Evolutionary conservation across 2,113 vertebrate species (phyloP), one percentile per base, ranked within the genome.

Genomic region (Mirounga angustirostris): DNA sequence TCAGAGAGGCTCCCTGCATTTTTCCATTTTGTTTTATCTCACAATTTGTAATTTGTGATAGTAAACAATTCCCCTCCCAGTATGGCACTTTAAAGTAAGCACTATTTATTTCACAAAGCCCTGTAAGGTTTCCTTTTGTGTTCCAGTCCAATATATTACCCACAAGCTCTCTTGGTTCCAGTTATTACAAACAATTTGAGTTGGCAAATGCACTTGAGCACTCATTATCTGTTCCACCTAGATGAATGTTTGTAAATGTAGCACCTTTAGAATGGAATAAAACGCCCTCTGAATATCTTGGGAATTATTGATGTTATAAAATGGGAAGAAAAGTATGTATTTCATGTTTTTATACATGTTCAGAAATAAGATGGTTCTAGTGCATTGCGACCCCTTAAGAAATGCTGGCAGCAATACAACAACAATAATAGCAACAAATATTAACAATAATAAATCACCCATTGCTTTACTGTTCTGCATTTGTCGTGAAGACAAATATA

Each of bases 1-100:
- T 96, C 83, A 86, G 90, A 54, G 46, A 85, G 76, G 24, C 24
- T 81, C 24, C 58, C 52, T 84, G 33, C 52, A 90, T 93, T 71
- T 79, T 88, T 56, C 46, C 71, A 33, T 92, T 96, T 96, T 74
- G 56, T 94, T 94, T 94, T 21, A 50, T 59, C 63, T 97, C 36
- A 56, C 95, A 78, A 46, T 71, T 91, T 92, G 26, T 88, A 84
- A 96, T 36, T 94, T 4, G 0, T 46, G 63, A 79, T 59, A 82
- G 78, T 96, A 95, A 96, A 67, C 91, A 95, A 97, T 65, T 80
- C n/a, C 63, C 89, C 33, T 93, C 78, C n/a, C 16, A 88, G 43
- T 46, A 69, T 81, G 52, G 59, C 36, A 43, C 59, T 95, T 81
- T 83, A 36, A 91, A 91, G 83, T 73, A 89, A 93, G 19, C 18